Conservation (phyloP, 2,113 vertebrate genomes). For the Myrmecobius fasciatus region DNA sequence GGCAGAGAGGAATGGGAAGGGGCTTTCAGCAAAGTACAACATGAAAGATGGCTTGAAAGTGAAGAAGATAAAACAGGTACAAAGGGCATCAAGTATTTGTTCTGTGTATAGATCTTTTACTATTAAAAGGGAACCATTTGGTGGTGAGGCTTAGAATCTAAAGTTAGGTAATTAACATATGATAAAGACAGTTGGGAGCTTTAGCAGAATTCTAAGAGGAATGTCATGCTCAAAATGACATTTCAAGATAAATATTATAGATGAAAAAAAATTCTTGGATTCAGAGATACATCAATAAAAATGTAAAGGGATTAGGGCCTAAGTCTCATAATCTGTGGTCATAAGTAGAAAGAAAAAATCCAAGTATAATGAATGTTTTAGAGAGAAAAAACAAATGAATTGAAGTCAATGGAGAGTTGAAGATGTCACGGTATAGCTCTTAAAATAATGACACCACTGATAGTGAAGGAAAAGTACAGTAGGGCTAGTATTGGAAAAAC, state of each 20-base stretch:
- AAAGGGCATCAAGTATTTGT: not conserved
- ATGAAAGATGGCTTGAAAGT: not conserved
- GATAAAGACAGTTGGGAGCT: not conserved
- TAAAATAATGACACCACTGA: not conserved
- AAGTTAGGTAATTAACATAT: not conserved
- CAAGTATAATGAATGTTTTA: not conserved
- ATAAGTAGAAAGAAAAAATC: not conserved
- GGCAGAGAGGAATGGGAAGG: not conserved
- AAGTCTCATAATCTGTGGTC: not conserved
- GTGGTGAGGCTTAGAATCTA: not conserved
- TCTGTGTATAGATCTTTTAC: not conserved
- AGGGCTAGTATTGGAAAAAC: not conserved
- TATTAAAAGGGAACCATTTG: not conserved
- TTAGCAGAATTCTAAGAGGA: not conserved
- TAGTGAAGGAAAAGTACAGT: not conserved
- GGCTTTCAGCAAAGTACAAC: not conserved
- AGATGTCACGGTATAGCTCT: not conserved
- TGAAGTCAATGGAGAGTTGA: not conserved
- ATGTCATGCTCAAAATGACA: not conserved
- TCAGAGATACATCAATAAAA: not conserved
- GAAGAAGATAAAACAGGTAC: not conserved
- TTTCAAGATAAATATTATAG: conserved; percentile 7
- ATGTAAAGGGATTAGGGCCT: not conserved
- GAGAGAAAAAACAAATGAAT: not conserved
- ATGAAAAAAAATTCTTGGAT: not conserved